phyloP scores from a whole-genome alignment of 2,888 invertebrate genomes.

The Pristionchus entomophagus region DNA sequence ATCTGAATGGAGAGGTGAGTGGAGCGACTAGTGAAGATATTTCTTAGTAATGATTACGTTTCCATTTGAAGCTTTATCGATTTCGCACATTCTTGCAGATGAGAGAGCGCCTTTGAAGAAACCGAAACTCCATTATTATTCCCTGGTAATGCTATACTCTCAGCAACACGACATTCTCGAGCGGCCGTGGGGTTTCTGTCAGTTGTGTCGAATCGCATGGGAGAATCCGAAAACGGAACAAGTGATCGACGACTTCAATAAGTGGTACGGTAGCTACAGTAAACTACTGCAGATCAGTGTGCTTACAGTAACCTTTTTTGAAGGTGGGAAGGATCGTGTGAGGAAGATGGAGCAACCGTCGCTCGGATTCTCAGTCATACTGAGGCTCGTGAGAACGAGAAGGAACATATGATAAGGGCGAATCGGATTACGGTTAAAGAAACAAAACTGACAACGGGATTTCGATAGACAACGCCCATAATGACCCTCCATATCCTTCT shows the following conservation, averaged over 20 bases:
- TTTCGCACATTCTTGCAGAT: too few relatives aligned
- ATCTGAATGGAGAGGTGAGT: conserved; percentile 65
- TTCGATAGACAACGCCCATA: not conserved
- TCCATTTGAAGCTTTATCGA: too few relatives aligned
- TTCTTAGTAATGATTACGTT: too few relatives aligned
- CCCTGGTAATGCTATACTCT: not conserved
- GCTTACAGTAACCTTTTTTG: not conserved
- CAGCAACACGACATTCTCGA: conserved; percentile 68
- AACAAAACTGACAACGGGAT: not conserved
- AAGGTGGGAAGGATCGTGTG: conserved; percentile 45
- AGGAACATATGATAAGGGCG: not conserved
- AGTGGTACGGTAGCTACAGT: conserved; percentile 10
- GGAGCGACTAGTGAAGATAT: not conserved
- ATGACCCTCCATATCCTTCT: not conserved
- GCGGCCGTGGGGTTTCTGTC: conserved; percentile 75
- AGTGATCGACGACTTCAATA: conserved; percentile 15
- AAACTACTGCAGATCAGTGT: not conserved
- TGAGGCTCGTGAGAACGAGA: conserved; percentile 1
- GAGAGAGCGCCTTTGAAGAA: too few relatives aligned
- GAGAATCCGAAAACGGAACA: not conserved
- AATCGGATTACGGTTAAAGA: conserved; percentile 34
- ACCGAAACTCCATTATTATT: too few relatives aligned
- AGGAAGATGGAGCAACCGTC: conserved; percentile 27
- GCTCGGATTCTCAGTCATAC: not conserved
- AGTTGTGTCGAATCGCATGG: conserved; percentile 71